phyloP scores from a whole-genome alignment of 2,888 invertebrate genomes.

The Carterocephalus palaemon region DNA sequence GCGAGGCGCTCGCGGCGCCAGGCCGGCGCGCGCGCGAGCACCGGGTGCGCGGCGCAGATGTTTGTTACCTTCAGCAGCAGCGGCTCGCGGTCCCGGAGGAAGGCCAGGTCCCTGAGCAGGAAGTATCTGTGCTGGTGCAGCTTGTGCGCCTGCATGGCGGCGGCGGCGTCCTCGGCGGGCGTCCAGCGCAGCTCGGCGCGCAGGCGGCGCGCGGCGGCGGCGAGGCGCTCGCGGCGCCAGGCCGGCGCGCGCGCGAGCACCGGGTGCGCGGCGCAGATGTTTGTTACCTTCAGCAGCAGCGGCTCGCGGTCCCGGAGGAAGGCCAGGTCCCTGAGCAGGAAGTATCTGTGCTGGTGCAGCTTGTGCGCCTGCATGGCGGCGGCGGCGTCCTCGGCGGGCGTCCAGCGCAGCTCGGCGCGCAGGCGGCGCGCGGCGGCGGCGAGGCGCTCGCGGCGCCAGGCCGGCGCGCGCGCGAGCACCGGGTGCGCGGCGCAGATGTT shows the following conservation, averaged over 20 bases:
- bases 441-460: conserved; percentile 57
- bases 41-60: conserved; percentile 54
- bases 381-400: conserved; percentile 93
- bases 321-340: conserved; percentile 90
- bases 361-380: conserved; percentile 86
- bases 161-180: conserved; percentile 92
- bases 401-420: conserved; percentile 85
- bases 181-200: conserved; percentile 86
- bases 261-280: conserved; percentile 54
- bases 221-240: conserved; percentile 55
- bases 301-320: conserved; percentile 89
- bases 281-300: too few species aligned
- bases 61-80: too few species aligned
- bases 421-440: conserved; percentile 46
- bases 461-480: conserved; percentile 50
- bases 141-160: conserved; percentile 86
- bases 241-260: conserved; percentile 52
- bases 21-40: conserved; percentile 51
- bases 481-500: conserved; percentile 56
- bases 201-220: conserved; percentile 45
- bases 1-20: conserved; percentile 57
- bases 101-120: conserved; percentile 90
- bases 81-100: conserved; percentile 87
- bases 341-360: conserved; percentile 91
- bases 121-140: conserved; percentile 93